These are phyloP conservation scores for Acanthis flammea DNA, from an alignment of 2,797 vertebrate genomes.

Conservation along the genomic window DNA sequence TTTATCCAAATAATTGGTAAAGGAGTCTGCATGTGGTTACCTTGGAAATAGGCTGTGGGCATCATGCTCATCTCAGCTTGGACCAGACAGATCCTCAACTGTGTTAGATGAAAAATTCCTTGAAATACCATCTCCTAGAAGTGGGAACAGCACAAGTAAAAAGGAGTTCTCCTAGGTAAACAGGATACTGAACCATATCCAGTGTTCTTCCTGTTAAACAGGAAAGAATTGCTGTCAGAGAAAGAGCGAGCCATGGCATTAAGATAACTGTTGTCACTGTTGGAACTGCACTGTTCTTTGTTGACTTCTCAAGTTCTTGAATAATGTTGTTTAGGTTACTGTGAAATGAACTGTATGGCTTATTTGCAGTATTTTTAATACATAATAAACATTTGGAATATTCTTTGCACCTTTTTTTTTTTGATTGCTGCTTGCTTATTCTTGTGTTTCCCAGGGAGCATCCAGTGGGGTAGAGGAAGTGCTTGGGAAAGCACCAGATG, in stretches of 20 bases:
- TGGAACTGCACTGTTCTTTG: constrained; percentile 63
- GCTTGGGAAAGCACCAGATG: neutral
- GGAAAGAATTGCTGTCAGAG: neutral
- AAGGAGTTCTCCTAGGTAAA: neutral
- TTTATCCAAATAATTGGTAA: neutral
- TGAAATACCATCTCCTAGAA: neutral
- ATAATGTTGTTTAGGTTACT: constrained; percentile 75
- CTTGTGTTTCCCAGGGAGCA: neutral
- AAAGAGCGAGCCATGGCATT: neutral
- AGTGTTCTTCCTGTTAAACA: neutral
- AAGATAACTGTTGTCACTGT: constrained; percentile 26
- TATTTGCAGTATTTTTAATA: constrained; percentile 78
- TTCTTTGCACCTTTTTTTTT: constrained; percentile 41
- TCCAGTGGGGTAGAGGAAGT: neutral
- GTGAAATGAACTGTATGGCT: constrained; percentile 77
- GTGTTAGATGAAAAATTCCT: neutral
- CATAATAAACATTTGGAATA: constrained; percentile 79
- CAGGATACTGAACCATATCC: neutral
- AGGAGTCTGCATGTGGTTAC: constrained; percentile 2
- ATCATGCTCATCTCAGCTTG: neutral
- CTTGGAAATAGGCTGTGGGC: neutral
- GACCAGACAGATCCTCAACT: neutral
- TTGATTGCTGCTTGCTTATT: neutral
- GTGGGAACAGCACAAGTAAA: neutral
- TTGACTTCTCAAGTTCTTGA: constrained; percentile 57